Conservation (phyloP, 2,888 invertebrate genomes). For the Diogma glabrata region DNA sequence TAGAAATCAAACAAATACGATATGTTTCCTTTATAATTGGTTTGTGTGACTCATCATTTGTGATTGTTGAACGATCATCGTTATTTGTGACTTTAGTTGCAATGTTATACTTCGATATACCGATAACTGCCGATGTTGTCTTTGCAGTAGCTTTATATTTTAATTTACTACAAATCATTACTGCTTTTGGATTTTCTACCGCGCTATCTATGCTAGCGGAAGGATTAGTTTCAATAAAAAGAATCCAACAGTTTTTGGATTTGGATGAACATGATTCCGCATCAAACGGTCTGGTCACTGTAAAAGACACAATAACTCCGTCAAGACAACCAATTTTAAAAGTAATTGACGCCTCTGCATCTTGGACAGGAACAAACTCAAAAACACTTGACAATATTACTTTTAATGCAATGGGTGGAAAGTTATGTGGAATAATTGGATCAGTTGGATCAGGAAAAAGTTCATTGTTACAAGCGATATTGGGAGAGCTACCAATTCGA, state of each 20-base stretch:
- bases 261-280: constrained; percentile 39
- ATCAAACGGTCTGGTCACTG: constrained; percentile 9
- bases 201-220: constrained; percentile 48
- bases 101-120: constrained; percentile 57
- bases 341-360: not conserved
- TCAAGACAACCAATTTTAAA: not conserved
- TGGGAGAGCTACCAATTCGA: constrained; percentile 45
- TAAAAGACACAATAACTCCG: not conserved
- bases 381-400: not conserved
- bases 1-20: constrained; percentile 48
- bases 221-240: constrained; percentile 40
- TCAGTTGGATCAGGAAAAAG: constrained; percentile 21
- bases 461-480: constrained; percentile 41
- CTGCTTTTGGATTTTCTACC: constrained; percentile 47
- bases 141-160: constrained; percentile 69
- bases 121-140: constrained; percentile 51
- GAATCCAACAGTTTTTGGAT: constrained; percentile 44
- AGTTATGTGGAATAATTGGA: constrained; percentile 6
- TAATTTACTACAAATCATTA: constrained; percentile 37
- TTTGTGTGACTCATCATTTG: constrained; percentile 54
- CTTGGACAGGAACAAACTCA: constrained; percentile 25
- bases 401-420: not conserved
- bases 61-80: constrained; percentile 76
- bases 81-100: constrained; percentile 69
- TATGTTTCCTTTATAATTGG: constrained; percentile 54